Percentiles rank a stretch among this genome's conserved stretches.
phyloP scores from a whole-genome alignment of 2,888 invertebrate species.

The Drosophila suboccidentalis region DNA sequence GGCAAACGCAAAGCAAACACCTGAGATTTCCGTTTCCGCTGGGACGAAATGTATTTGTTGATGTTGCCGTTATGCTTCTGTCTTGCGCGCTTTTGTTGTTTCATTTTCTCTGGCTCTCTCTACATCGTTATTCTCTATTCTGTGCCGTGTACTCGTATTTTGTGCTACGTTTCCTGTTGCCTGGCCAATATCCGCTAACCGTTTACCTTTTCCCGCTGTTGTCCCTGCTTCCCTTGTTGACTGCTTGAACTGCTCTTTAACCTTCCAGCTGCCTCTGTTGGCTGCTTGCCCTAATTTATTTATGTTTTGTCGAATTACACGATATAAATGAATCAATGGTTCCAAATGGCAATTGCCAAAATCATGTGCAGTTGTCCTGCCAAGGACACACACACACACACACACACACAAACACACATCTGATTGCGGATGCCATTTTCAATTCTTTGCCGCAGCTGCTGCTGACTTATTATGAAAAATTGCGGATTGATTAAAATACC shows the following conservation, averaged over 20 bases:
- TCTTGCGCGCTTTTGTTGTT: conserved; percentile 35
- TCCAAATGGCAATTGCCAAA: conserved; percentile 45
- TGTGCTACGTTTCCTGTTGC: conserved; percentile 75
- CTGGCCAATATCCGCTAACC: conserved; percentile 72
- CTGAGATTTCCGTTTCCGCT: conserved; percentile 80
- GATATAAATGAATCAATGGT: conserved; percentile 78
- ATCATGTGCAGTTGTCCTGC: conserved; percentile 25
- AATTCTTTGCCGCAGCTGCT: conserved; percentile 54
- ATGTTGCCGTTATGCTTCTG: conserved; percentile 30
- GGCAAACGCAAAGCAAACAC: conserved; percentile 69
- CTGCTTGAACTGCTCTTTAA: conserved; percentile 6
- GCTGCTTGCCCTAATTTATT: conserved; percentile 69
- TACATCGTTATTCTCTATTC: background rate
- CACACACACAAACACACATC: conserved; percentile 13
- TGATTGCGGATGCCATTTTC: conserved; percentile 39
- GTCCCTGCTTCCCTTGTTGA: background rate
- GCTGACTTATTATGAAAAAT: conserved; percentile 78
- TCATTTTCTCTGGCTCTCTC: conserved; percentile 11
- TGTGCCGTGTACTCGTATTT: conserved; percentile 29
- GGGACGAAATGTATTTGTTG: conserved; percentile 52
- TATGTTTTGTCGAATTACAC: conserved; percentile 81
- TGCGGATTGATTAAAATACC: conserved; percentile 65
- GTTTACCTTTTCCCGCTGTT: conserved; percentile 39
- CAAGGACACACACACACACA: conserved; percentile 39
- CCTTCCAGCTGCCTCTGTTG: background rate